phyloP scores from a whole-genome alignment of 2,797 vertebrate genomes.

The Melanotaenia maccullochi region DNA sequence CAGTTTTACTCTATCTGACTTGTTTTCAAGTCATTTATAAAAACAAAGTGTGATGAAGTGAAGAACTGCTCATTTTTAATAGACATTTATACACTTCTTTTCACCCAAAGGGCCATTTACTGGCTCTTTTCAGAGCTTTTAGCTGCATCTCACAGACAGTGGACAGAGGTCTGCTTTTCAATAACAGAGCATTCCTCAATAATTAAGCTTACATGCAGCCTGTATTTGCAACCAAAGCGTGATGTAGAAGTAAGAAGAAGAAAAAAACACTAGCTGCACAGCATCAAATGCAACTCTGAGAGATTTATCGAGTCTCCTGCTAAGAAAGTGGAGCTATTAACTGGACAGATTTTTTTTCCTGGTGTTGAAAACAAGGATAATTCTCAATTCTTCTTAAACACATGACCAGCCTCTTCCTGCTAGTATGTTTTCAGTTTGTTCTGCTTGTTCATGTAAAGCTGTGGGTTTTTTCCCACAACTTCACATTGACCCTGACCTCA shows the following conservation, averaged over 20 bases:
- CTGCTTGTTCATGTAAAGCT: neutral
- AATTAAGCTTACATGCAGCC: neutral
- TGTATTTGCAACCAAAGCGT: neutral
- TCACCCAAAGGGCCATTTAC: too few species aligned
- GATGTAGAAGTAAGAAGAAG: neutral
- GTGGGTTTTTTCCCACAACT: neutral
- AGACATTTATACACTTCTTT: too few species aligned
- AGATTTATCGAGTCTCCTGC: neutral
- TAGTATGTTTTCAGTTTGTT: neutral
- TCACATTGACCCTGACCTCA: neutral
- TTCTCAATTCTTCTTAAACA: neutral
- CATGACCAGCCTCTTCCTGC: neutral
- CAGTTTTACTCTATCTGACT: conserved; percentile 1
- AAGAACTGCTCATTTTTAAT: neutral
- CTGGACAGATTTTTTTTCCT: too few species aligned
- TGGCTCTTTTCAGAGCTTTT: neutral
- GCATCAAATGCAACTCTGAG: neutral
- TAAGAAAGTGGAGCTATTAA: neutral
- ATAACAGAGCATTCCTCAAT: neutral
- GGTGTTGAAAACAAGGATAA: neutral
- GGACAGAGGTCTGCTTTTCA: too few species aligned
- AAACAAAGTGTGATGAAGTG: neutral
- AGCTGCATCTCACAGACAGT: neutral
- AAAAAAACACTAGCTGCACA: too few species aligned
- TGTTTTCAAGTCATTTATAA: conserved; percentile 6